Evolutionary conservation across 2,113 vertebrate species (phyloP), one percentile per base, ranked within the genome.

Genomic region (Clarias magur): DNA sequence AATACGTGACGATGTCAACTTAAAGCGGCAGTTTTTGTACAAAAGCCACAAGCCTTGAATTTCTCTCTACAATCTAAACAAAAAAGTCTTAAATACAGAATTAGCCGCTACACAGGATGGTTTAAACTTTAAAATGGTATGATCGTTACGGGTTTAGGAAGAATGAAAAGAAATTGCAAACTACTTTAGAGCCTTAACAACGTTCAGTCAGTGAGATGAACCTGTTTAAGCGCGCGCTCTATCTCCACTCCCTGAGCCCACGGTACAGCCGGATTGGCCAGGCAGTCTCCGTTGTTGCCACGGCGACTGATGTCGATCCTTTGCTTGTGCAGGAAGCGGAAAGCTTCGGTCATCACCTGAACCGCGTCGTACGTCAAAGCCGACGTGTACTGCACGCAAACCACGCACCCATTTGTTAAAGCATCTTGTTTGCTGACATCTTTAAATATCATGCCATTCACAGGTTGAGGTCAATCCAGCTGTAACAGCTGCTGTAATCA

Each of bases 221-320:
- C 98, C 97, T 99, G 97, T 92, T 99, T 99, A 75, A 99, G 96
- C 23, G 98, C 98, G 86, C 98, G 96, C 92, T 99, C 97, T 91
- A 99, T 99, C 92, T 99, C 98, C 89, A 99, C 97, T 10, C 98
- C 98, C 91, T 99, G 97, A 65, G 97, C 96, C 98, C 98, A 99
- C 1, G 98, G 98, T 62, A 99, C 98, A 0, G 98, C 98, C 4
- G 98, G 98, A 92, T 99, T 99, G 90, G 98, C 98, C 88, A 99
- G 93, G 87, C 98, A 99, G 89, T 99, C 98, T 83, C 98, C 98
- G 42, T 97, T 97, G 89, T 99, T 99, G 54, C 98, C 98, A 90
- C 97, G 96, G 60, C 97, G 95, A 90, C 96, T 97, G 91, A 99
- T 97, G 92, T 99, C 98, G 90, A 99, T 97, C 87, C 97, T 96